Percentiles rank a stretch among this genome's conserved stretches.
Evolutionary conservation across 2,888 invertebrate species (phyloP).

Genomic region (Drosophila ezoana): DNA sequence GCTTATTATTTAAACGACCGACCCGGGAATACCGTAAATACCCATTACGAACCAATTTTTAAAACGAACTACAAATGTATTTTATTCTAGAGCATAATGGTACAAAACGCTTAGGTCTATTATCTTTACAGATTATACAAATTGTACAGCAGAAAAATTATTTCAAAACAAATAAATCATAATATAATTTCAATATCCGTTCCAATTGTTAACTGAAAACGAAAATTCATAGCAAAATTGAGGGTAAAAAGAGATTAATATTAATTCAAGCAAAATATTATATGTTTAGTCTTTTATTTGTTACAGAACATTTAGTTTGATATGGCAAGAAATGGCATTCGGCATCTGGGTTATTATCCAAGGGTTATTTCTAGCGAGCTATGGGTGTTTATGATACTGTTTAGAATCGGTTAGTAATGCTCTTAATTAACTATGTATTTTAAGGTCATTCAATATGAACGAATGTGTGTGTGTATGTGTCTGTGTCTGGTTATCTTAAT

Average conservation of each 20-base stretch:
- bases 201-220: slow-evolving; percentile 79
- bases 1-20: neutral
- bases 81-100: slow-evolving; percentile 59
- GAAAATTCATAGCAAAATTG: slow-evolving; percentile 49
- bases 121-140: slow-evolving; percentile 46
- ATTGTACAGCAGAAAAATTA: slow-evolving; percentile 45
- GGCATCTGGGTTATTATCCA: slow-evolving; percentile 21
- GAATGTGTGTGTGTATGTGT: slow-evolving; percentile 35
- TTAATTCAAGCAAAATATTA: slow-evolving; percentile 32
- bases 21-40: neutral
- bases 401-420: slow-evolving; percentile 22
- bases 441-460: slow-evolving; percentile 81
- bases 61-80: slow-evolving; percentile 35
- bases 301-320: slow-evolving; percentile 17
- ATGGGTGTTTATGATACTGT: slow-evolving; percentile 30
- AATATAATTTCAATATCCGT: slow-evolving; percentile 82
- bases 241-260: slow-evolving; percentile 31
- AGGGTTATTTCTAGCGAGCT: slow-evolving; percentile 18
- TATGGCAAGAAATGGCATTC: slow-evolving; percentile 45
- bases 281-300: slow-evolving; percentile 17
- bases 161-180: slow-evolving; percentile 52
- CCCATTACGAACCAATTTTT: neutral
- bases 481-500: slow-evolving; percentile 23
- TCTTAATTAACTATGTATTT: slow-evolving; percentile 39
- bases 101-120: slow-evolving; percentile 64